phyloP scores from a whole-genome alignment of 1,140 invertebrate species.

The Philotrypesis tridentata region DNA sequence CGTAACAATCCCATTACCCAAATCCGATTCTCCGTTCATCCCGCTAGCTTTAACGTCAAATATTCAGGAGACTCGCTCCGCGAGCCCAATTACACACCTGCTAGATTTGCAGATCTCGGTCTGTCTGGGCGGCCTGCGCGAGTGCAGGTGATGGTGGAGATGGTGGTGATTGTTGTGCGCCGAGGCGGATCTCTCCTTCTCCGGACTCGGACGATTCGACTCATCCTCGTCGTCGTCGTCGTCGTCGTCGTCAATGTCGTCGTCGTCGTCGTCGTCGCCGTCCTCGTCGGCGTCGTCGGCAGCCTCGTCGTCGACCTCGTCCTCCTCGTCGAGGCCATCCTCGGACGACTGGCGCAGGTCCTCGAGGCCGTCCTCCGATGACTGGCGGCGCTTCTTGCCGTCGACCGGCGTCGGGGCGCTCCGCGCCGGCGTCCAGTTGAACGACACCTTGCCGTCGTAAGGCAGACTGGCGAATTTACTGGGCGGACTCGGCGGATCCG shows the following conservation, averaged over 20 bases:
- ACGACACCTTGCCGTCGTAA: constrained; percentile 71
- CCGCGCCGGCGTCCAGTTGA: constrained; percentile 79
- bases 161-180: constrained; percentile 34
- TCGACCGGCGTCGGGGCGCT: constrained; percentile 70
- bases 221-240: constrained; percentile 26
- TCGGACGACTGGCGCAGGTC: constrained; percentile 77
- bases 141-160: constrained; percentile 49
- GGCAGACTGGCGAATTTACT: constrained; percentile 81
- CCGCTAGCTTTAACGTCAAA: not conserved
- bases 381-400: not conserved
- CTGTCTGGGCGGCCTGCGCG: constrained; percentile 60
- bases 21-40: not conserved
- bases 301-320: constrained; percentile 42
- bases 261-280: constrained; percentile 30
- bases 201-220: constrained; percentile 41
- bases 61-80: no score
- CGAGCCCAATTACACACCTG: constrained; percentile 26
- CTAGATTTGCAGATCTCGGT: constrained; percentile 72
- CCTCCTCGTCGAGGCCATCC: constrained; percentile 58
- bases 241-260: constrained; percentile 32
- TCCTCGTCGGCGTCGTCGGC: constrained; percentile 34
- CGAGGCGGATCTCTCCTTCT: constrained; percentile 54
- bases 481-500: constrained; percentile 75
- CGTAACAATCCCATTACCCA: not conserved
- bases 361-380: constrained; percentile 81